Conservation (phyloP, 1,140 invertebrate species). For the Anoplophora glabripennis region DNA sequence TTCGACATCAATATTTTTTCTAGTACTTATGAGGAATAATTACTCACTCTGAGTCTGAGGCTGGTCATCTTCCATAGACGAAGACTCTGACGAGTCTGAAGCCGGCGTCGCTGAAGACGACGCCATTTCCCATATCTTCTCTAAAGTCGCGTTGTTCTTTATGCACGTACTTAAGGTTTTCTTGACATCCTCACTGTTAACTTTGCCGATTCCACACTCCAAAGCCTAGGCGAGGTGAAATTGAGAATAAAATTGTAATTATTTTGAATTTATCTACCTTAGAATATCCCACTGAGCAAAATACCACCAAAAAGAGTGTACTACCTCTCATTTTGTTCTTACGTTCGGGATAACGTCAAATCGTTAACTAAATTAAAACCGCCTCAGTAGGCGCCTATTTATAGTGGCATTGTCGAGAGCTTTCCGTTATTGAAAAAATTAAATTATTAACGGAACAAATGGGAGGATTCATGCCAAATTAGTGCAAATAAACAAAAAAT, state of each 20-base stretch:
- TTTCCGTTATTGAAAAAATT: not conserved
- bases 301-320: not conserved
- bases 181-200: conserved; percentile 26
- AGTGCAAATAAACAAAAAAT: conserved; percentile 16
- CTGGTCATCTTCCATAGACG: not conserved
- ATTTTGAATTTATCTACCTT: not conserved
- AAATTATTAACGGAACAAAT: conserved; percentile 24
- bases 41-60: not conserved
- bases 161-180: conserved; percentile 26
- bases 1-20: not conserved
- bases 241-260: not conserved
- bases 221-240: conserved; percentile 30
- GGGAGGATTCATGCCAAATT: conserved; percentile 37
- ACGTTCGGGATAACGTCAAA: too few relatives aligned
- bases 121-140: conserved; percentile 26
- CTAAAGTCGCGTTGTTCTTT: conserved; percentile 28
- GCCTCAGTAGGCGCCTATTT: not conserved
- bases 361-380: too few relatives aligned
- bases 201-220: conserved; percentile 37
- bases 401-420: not conserved
- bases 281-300: not conserved
- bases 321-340: not conserved
- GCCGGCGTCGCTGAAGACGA: not conserved
- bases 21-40: too few relatives aligned
- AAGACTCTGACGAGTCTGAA: not conserved